phyloP scores from a whole-genome alignment of 2,113 vertebrate species.

The Oenanthe melanoleuca region DNA sequence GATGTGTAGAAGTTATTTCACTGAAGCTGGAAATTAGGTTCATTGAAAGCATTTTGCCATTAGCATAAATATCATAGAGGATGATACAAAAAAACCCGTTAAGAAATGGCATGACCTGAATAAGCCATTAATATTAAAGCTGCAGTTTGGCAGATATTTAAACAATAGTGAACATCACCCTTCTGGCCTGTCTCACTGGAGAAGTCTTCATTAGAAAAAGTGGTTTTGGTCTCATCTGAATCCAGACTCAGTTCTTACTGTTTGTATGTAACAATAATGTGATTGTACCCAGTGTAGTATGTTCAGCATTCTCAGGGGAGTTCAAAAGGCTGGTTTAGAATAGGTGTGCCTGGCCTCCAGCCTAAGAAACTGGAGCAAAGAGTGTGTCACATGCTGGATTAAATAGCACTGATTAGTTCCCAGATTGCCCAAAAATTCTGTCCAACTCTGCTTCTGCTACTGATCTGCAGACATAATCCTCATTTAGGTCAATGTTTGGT shows the following conservation, averaged over 20 bases:
- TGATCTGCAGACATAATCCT: not conserved
- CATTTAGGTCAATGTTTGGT: not conserved
- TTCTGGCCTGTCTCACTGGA: constrained; percentile 17
- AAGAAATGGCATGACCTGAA: constrained; percentile 27
- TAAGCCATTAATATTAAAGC: constrained; percentile 51
- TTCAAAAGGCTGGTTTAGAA: not conserved
- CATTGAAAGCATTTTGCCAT: constrained; percentile 55
- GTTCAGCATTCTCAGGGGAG: not conserved
- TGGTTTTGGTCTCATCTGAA: not conserved
- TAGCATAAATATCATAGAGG: constrained; percentile 59
- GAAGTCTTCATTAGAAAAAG: not conserved
- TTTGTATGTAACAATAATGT: not conserved
- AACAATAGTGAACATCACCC: constrained; percentile 48
- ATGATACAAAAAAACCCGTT: not conserved
- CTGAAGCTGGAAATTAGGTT: constrained; percentile 58
- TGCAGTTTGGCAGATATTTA: constrained; percentile 32
- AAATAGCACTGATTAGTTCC: not conserved
- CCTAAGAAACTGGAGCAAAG: not conserved
- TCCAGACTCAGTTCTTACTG: not conserved
- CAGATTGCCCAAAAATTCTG: not conserved
- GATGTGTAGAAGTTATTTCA: constrained; percentile 41
- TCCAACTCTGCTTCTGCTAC: not conserved
- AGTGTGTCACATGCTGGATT: not conserved
- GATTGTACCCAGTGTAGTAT: not conserved
- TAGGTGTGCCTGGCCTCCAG: not conserved